Conservation (phyloP, 2,113 vertebrate species). For the Neolamprologus hecqui region DNA sequence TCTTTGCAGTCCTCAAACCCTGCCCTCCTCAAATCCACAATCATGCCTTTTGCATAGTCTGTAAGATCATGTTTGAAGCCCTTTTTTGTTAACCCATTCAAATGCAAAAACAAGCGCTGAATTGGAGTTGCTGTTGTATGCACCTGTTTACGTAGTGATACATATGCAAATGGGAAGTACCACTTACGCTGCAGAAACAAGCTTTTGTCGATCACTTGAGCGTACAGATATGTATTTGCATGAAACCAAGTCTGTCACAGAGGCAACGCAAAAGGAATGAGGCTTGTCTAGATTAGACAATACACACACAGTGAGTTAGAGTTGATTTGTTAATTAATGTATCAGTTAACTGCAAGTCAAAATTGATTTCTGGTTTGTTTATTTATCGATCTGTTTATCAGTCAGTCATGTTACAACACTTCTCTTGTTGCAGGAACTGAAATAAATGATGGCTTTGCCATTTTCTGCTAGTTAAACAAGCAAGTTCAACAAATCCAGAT, state of each 20-base stretch:
- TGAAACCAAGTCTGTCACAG: background rate
- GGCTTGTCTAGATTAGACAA: background rate
- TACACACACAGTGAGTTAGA: background rate
- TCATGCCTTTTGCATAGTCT: background rate
- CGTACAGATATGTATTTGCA: background rate
- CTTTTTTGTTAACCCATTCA: conserved; percentile 17
- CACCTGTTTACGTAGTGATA: conserved; percentile 2
- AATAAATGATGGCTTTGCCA: background rate
- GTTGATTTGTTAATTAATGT: background rate
- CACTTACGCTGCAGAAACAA: background rate
- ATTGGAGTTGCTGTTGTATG: background rate
- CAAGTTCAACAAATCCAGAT: background rate
- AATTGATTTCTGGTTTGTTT: background rate
- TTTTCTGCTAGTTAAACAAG: background rate
- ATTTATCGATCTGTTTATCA: background rate
- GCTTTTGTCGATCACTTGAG: background rate
- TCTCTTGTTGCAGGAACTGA: background rate
- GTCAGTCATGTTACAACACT: background rate
- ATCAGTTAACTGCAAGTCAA: background rate
- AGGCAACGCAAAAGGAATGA: background rate
- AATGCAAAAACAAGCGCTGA: background rate
- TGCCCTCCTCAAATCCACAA: background rate
- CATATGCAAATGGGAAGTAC: conserved; percentile 10
- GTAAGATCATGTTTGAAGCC: background rate
- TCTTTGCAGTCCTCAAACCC: background rate